Base-by-base conservation (phyloP, 64 coral and sea anemone genomes). In the Actinia equina region DNA sequence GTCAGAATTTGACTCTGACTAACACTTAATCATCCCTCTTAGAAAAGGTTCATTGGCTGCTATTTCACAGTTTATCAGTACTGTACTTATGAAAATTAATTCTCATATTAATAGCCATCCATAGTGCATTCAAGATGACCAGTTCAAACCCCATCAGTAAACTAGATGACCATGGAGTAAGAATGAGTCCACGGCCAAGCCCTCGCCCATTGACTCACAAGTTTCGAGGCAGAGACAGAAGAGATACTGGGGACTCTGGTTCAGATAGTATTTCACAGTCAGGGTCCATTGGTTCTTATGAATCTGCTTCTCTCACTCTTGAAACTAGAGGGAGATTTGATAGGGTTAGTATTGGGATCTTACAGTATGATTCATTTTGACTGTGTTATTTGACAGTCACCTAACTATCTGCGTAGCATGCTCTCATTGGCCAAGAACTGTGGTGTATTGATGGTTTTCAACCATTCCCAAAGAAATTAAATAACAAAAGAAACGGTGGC, bases 271-370 rank as follows among this genome's bases (percentile, higher is more conserved):
- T 86, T n/a, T 90, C 91, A 41, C 86, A 89, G 71, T 86, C 97
- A 86, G 97, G 97, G 17, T 99, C 97, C 26, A 53, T 95, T n/a
- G 94, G 97, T 41, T 99, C 97, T 43, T 69, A 90, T 77, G 97
- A 99, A 61, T 99, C 97, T 17, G 82, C 87, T 77, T 85, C 91
- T 76, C 84, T 89, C 61, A 42, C 92, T 27, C 85, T 90, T 42
- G 94, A 97, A 14, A 93, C 87, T 84, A 89, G 94, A 90, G 91
- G 88, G 53, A 97, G 86, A 49, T 97, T 97, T 90, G 94, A 97
- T 82, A 93, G 88, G 94, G 94, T 97, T 46, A 15, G 82, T 86
- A 19, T 23, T 15, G 30, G 30, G 30, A 37, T 37, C 30, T 37
- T 37, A 37, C 30, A 37, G 30, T 37, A 37, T 37, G 30, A 37